phyloP scores from a whole-genome alignment of 2,888 invertebrate genomes.

The Eupithecia pulchellata region DNA sequence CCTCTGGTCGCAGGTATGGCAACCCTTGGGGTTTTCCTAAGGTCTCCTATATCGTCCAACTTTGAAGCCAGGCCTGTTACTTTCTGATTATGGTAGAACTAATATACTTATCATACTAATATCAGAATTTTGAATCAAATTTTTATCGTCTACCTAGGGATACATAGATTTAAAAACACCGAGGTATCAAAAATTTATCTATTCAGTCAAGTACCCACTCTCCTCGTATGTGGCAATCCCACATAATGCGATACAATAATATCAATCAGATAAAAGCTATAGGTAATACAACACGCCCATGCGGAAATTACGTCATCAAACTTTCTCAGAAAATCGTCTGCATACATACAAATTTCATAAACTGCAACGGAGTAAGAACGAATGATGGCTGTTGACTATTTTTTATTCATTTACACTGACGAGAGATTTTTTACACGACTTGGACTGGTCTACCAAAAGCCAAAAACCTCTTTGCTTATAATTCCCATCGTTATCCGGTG shows the following conservation, averaged over 20 bases:
- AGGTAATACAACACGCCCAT: slow-evolving; percentile 20
- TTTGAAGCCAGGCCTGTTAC: background rate
- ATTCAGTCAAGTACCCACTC: background rate
- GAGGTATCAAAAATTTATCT: background rate
- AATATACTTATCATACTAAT: background rate
- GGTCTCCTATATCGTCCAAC: background rate
- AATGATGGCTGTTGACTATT: background rate
- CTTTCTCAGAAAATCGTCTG: slow-evolving; percentile 34
- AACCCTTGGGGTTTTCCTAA: too few species aligned
- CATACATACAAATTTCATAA: slow-evolving; percentile 24
- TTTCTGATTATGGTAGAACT: background rate
- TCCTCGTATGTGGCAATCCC: background rate
- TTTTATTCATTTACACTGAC: too few species aligned
- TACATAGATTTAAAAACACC: background rate
- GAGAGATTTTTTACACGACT: background rate
- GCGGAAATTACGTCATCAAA: slow-evolving; percentile 28
- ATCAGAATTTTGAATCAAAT: background rate
- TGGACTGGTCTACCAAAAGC: background rate
- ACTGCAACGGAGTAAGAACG: slow-evolving; percentile 14
- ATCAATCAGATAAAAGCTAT: slow-evolving; percentile 18
- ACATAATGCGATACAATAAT: slow-evolving; percentile 17
- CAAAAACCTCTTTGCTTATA: background rate
- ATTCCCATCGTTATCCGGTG: too few species aligned
- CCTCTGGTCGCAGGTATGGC: too few species aligned
- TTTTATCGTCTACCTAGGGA: background rate